Evolutionary conservation across 2,888 invertebrate species (phyloP).

Genomic region (Cecidostiba fungosa): DNA sequence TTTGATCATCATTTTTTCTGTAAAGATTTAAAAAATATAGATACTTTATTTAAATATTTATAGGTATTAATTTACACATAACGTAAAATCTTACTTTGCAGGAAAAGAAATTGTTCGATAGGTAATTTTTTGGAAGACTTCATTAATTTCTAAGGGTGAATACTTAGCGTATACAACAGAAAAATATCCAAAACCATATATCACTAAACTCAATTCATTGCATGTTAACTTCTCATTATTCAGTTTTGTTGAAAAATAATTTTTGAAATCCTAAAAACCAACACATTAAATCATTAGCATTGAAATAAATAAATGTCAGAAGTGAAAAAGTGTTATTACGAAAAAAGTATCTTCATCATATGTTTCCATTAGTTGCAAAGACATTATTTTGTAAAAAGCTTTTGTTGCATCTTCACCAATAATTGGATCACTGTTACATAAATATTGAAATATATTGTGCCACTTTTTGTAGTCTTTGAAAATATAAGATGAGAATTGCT

Average conservation of each 20-base stretch:
- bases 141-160: conserved; percentile 77
- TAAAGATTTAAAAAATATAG: conserved; percentile 61
- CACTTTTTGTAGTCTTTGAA: conserved; percentile 71
- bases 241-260: conserved; percentile 66
- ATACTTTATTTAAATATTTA: neutral
- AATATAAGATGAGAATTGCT: conserved; percentile 64
- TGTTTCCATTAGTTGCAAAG: conserved; percentile 44
- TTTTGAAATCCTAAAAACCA: conserved; percentile 70
- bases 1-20: conserved; percentile 75
- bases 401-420: conserved; percentile 66
- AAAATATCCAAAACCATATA: conserved; percentile 84
- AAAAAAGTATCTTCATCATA: conserved; percentile 42
- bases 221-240: conserved; percentile 55
- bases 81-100: conserved; percentile 68
- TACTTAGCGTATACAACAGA: conserved; percentile 80
- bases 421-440: conserved; percentile 51
- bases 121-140: conserved; percentile 80
- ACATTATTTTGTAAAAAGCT: conserved; percentile 70
- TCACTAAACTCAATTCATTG: conserved; percentile 81
- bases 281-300: conserved; percentile 30
- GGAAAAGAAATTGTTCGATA: conserved; percentile 77
- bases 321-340: conserved; percentile 27
- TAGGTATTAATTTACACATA: neutral
- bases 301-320: neutral
- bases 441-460: conserved; percentile 67